Percentiles rank a stretch among this genome's conserved stretches.
These are phyloP conservation scores for Rhyacophila brunnea DNA, from an alignment of 1,140 invertebrate genomes.

Conservation along the genomic window DNA sequence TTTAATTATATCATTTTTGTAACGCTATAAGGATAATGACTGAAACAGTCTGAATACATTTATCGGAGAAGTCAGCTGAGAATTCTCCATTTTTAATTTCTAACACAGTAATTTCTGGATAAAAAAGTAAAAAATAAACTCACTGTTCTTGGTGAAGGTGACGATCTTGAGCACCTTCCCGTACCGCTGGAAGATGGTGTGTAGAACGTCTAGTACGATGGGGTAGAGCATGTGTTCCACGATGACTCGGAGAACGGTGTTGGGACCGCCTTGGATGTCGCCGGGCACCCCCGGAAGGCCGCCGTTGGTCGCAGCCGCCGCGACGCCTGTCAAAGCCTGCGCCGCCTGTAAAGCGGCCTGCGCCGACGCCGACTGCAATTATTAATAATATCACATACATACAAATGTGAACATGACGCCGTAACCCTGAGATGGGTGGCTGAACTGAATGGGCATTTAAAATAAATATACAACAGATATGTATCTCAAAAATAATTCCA, in stretches of 20 bases:
- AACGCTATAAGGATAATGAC: too few species aligned
- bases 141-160: conserved; percentile 99
- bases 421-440: too few species aligned
- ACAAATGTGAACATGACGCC: too few species aligned
- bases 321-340: conserved; percentile 65
- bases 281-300: conserved; percentile 65
- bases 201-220: conserved; percentile 94
- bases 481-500: too few species aligned
- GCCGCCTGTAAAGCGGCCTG: conserved; percentile 83
- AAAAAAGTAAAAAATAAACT: conserved; percentile 54
- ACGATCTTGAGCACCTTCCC: conserved; percentile 99
- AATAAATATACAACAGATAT: too few species aligned
- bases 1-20: too few species aligned
- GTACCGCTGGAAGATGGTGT: conserved; percentile 96
- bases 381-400: too few species aligned
- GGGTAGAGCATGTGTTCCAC: conserved; percentile 98
- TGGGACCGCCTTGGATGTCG: conserved; percentile 82
- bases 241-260: conserved; percentile 95
- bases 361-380: conserved; percentile 65
- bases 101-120: too few species aligned
- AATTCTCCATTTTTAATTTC: too few species aligned
- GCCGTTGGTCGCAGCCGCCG: conserved; percentile 51
- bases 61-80: too few species aligned
- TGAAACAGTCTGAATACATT: too few species aligned
- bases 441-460: too few species aligned